Percentiles rank a stretch among this genome's conserved stretches.
These are phyloP conservation scores for Uria aalge DNA, from an alignment of 2,113 vertebrate species.

Conservation along the genomic window DNA sequence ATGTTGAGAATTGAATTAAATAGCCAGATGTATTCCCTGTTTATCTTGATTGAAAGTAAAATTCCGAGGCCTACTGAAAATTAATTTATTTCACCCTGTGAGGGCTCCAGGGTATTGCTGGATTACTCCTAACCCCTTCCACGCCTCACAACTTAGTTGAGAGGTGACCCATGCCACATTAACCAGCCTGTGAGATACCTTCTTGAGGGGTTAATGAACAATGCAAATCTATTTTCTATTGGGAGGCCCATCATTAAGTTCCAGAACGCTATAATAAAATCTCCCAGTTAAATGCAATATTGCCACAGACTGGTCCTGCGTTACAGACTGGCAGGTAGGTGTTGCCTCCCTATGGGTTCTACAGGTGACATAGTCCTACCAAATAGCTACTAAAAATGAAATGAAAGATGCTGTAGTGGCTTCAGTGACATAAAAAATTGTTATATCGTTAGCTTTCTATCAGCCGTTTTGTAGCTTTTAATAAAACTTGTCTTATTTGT, in stretches of 20 bases:
- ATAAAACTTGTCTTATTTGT: neutral
- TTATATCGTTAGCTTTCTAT: neutral
- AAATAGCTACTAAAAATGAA: neutral
- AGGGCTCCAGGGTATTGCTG: neutral
- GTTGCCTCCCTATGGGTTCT: neutral
- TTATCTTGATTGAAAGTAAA: neutral
- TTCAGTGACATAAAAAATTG: neutral
- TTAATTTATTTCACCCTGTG: neutral
- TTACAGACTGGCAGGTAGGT: neutral
- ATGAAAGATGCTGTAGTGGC: neutral
- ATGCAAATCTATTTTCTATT: neutral
- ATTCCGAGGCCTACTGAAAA: neutral
- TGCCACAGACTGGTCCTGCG: neutral
- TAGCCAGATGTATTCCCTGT: neutral
- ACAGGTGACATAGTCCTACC: neutral
- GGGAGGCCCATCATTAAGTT: neutral
- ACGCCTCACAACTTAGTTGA: neutral
- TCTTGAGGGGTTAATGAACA: neutral
- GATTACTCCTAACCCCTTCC: neutral
- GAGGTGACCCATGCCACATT: neutral
- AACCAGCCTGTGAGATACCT: neutral
- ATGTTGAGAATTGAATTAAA: neutral
- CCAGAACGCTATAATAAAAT: neutral
- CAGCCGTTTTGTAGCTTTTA: neutral
- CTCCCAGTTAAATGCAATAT: neutral